Conservation (phyloP, 2,113 vertebrate genomes). For the Athene cunicularia region DNA sequence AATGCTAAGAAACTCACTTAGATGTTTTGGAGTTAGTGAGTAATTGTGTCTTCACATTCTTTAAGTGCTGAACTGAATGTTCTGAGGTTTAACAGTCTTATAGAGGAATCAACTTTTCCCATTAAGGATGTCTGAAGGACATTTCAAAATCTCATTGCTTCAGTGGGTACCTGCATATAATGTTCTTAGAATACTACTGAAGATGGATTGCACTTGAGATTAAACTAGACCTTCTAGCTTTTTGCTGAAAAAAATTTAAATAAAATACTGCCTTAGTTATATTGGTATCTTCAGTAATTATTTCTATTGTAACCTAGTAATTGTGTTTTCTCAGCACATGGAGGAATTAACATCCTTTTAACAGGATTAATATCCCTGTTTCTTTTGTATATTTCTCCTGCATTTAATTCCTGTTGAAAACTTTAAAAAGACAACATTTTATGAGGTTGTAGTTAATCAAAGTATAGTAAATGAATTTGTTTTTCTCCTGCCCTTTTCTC, state of each 20-base stretch:
- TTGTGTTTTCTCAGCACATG: neutral
- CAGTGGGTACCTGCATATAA: neutral
- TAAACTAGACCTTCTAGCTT: neutral
- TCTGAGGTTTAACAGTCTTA: neutral
- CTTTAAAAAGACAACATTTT: neutral
- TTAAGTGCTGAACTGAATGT: neutral
- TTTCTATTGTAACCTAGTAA: neutral
- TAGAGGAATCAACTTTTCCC: neutral
- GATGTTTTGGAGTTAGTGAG: neutral
- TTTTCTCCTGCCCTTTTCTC: neutral
- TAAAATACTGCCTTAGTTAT: neutral
- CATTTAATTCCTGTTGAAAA: neutral
- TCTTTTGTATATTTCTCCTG: neutral
- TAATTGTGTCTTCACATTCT: neutral
- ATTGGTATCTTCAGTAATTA: neutral
- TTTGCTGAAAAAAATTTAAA: neutral
- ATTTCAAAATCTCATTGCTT: neutral
- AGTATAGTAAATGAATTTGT: neutral
- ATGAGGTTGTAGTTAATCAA: neutral
- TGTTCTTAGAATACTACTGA: neutral
- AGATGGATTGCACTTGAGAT: neutral
- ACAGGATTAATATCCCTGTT: constrained; percentile 22
- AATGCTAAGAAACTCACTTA: neutral
- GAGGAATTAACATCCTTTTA: constrained; percentile 24
- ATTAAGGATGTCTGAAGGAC: neutral